Evolutionary conservation across 2,888 invertebrate genomes (phyloP).

Genomic region (Octodonta nipae): DNA sequence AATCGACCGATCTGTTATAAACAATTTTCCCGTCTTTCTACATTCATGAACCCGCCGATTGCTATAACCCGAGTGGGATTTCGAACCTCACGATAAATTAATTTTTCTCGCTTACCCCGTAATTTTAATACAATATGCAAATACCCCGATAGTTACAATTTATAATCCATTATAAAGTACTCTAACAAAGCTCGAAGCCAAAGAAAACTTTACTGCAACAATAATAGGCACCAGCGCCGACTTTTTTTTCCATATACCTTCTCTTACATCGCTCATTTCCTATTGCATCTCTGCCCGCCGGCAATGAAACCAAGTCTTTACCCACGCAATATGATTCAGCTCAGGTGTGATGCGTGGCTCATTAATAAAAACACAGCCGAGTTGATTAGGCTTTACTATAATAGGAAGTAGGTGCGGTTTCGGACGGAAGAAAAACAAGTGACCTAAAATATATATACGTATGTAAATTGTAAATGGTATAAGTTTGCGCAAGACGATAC

Average conservation of each 20-base stretch:
- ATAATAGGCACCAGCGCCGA: conserved; percentile 11
- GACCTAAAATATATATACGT: conserved; percentile 2
- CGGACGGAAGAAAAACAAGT: conserved; percentile 1
- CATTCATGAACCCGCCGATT: too few relatives aligned
- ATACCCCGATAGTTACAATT: conserved; percentile 16
- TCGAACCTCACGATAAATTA: too few relatives aligned
- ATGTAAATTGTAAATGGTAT: neutral
- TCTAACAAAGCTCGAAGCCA: conserved; percentile 12
- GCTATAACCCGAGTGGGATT: too few relatives aligned
- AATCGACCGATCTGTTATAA: too few relatives aligned
- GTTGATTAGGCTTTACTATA: conserved; percentile 36
- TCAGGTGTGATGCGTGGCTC: conserved; percentile 33
- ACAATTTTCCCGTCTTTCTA: too few relatives aligned
- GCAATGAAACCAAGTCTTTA: conserved; percentile 6
- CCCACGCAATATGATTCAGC: conserved; percentile 29
- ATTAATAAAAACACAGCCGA: conserved; percentile 34
- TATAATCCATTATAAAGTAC: conserved; percentile 17
- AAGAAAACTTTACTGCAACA: conserved; percentile 12
- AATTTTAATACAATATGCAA: conserved; percentile 14
- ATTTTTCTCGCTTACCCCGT: conserved; percentile 5
- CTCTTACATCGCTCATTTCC: conserved; percentile 12
- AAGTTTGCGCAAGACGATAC: neutral
- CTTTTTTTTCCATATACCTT: conserved; percentile 7
- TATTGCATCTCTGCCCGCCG: conserved; percentile 11
- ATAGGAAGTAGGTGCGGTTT: conserved; percentile 31